Evolutionary conservation across 2,797 vertebrate species (phyloP).

Genomic region (Cygnus olor): DNA sequence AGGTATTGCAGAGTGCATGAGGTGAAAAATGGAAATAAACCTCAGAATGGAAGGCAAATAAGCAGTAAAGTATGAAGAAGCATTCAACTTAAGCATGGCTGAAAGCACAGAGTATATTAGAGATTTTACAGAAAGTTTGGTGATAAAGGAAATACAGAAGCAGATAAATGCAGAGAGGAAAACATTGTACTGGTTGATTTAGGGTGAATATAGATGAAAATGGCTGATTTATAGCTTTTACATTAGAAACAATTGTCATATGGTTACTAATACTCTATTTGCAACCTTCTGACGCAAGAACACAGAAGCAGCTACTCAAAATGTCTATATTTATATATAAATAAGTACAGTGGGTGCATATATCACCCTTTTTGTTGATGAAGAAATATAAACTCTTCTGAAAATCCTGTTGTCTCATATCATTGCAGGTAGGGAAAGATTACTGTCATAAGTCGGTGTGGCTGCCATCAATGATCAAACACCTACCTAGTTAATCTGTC

Average conservation of each 20-base stretch:
- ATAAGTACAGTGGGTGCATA: background rate
- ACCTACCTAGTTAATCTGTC: background rate
- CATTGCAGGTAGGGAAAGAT: background rate
- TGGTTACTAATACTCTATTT: background rate
- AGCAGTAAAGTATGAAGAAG: background rate
- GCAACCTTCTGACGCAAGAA: background rate
- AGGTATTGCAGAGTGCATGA: background rate
- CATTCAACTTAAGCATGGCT: background rate
- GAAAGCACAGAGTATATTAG: background rate
- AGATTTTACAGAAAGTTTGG: background rate
- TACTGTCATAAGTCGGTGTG: rapidly evolving
- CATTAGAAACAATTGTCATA: background rate
- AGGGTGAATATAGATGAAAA: background rate
- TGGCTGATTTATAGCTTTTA: background rate
- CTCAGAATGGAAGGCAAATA: background rate
- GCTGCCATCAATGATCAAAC: background rate
- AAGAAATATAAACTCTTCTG: background rate
- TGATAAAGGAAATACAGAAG: background rate
- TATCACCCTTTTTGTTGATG: background rate
- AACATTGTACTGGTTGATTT: background rate
- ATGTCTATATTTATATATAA: background rate
- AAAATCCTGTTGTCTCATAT: background rate
- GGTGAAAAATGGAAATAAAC: conserved; percentile 43
- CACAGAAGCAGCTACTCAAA: background rate
- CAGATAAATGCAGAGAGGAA: background rate